These are phyloP conservation scores for Nomada goodeniana DNA, from an alignment of 2,888 invertebrate species.

Conservation along the genomic window DNA sequence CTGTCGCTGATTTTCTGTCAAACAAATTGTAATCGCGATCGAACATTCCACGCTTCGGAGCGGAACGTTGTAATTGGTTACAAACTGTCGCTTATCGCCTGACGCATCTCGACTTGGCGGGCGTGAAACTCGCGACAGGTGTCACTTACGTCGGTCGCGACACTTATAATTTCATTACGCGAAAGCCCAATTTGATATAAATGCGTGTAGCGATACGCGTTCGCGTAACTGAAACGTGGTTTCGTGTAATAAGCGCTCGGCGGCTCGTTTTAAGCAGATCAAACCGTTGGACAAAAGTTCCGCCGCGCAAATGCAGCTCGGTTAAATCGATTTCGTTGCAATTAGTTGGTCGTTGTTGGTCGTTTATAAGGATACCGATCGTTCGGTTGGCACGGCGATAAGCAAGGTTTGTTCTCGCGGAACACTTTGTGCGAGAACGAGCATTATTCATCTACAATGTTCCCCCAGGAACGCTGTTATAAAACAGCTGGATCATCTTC, in stretches of 20 bases:
- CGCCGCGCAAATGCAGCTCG: neutral
- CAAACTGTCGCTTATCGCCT: neutral
- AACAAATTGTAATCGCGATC: neutral
- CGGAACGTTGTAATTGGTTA: slow-evolving; percentile 8
- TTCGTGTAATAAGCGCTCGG: slow-evolving; percentile 10
- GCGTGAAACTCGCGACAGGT: slow-evolving; percentile 35
- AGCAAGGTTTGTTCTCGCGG: neutral
- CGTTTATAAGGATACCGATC: neutral
- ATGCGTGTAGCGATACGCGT: slow-evolving; percentile 5
- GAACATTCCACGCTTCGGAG: neutral
- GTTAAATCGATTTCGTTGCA: slow-evolving; percentile 13
- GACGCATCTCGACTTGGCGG: slow-evolving; percentile 10
- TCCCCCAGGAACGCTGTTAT: too few species aligned
- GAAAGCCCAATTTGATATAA: slow-evolving; percentile 16
- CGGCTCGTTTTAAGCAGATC: slow-evolving; percentile 3
- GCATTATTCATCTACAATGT: too few species aligned
- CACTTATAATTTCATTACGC: slow-evolving; percentile 41
- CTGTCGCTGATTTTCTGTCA: too few species aligned
- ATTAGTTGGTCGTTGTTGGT: slow-evolving; percentile 14
- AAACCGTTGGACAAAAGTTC: slow-evolving; percentile 20
- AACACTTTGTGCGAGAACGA: neutral
- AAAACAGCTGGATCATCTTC: too few species aligned
- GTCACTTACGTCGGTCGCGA: slow-evolving; percentile 19
- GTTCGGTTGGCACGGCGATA: neutral
- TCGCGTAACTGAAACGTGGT: slow-evolving; percentile 16